Base-by-base conservation (phyloP, 2,888 invertebrate genomes). In the Gastrophysa polygoni region DNA sequence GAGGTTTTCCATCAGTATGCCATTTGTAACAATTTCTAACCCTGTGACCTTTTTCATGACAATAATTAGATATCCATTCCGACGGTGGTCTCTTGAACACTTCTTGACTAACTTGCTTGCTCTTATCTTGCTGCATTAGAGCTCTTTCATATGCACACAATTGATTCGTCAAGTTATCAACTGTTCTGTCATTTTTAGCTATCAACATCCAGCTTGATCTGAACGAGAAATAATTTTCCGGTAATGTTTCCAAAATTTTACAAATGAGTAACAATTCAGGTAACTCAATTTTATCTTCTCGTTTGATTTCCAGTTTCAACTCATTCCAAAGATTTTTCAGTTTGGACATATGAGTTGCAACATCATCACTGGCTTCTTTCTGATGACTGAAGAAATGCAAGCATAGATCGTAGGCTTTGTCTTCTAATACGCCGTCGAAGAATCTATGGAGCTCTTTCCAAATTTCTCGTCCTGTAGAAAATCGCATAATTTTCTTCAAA, bases 191-290 rank as follows among this genome's bases (percentile, higher is more conserved):
- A 17, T n/a, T 38, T 11, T 49, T 61, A 29, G 48, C 38, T 4
- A 61, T 61, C 14, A 63, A 49, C 59, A 62, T 61, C 63, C 56
- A 63, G 47, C 55, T 63, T 2, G 63, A 63, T 38, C 62, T 63
- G 29, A 63, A 62, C 3, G 56, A 61, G 18, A 62, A 63, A 48
- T 62, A 62, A 14, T 61, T 60, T 11, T 54, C 49, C 16, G 60
- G 29, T 56, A 63, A 29, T 21, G 60, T 62, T n/a, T 18, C 56
- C 43, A 47, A 38, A 14, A 62, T 63, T 56, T 52, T 59, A 21
- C 59, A 59, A 4, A 38, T 59, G 21, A 54, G 44, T 38, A 38
- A 14, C 16, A 16, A 18, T 18, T 54, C 54, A 11, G 34, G 38
- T 38, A 54, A 38, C 50, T 54, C 52, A 4, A 34, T n/a, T 46